A percentile compares a stretch with the other conserved stretches of the same genome.
These are phyloP conservation scores for Drosophila parthenogenetica DNA, from an alignment of 2,888 invertebrate genomes.

Conservation along the genomic window DNA sequence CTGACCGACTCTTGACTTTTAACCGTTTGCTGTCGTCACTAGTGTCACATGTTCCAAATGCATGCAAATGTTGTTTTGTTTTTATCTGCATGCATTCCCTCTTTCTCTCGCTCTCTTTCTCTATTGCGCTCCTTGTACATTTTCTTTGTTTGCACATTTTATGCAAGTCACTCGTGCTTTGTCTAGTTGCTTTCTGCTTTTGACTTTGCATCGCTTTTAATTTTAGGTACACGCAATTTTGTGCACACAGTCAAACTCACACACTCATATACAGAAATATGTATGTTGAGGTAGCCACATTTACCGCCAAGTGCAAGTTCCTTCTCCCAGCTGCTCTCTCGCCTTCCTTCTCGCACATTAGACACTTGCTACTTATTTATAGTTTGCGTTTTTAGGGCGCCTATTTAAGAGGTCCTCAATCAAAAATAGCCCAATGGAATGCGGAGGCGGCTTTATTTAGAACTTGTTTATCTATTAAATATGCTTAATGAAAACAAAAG, in stretches of 20 bases:
- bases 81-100: slow-evolving; percentile 26
- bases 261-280: slow-evolving; percentile 37
- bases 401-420: slow-evolving; percentile 32
- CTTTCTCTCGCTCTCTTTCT: slow-evolving; percentile 17
- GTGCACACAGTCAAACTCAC: slow-evolving; percentile 15
- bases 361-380: slow-evolving; percentile 58
- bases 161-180: slow-evolving; percentile 74
- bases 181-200: slow-evolving; percentile 39
- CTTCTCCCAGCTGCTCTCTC: background rate
- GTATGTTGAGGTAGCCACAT: slow-evolving; percentile 75
- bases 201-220: slow-evolving; percentile 50
- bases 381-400: slow-evolving; percentile 64
- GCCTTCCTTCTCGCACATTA: background rate
- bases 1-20: background rate
- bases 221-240: slow-evolving; percentile 62
- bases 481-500: background rate
- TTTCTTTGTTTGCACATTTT: slow-evolving; percentile 72
- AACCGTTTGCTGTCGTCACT: slow-evolving; percentile 53
- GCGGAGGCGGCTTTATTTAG: slow-evolving; percentile 30
- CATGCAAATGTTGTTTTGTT: slow-evolving; percentile 48
- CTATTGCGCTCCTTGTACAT: slow-evolving; percentile 18
- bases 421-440: slow-evolving; percentile 42
- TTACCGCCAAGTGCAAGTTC: slow-evolving; percentile 68
- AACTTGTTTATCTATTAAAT: slow-evolving; percentile 12
- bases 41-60: slow-evolving; percentile 66